Evolutionary conservation across 2,797 vertebrate genomes (phyloP), one percentile per base, ranked within the genome.

Genomic region (Mycteria americana): DNA sequence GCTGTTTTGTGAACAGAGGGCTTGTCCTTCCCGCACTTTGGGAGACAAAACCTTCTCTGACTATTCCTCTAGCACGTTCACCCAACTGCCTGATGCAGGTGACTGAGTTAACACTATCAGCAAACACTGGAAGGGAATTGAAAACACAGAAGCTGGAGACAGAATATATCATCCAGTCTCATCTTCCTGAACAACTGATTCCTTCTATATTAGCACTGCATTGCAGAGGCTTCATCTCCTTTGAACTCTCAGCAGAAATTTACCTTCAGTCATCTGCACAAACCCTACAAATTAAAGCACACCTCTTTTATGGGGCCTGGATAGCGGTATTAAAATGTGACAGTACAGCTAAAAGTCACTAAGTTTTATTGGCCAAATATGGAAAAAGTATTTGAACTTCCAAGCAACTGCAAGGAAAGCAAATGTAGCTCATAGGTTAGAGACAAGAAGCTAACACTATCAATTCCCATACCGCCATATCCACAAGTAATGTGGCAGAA

Each of bases 221-320:
- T 45, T 95, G 93, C 96, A 97, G 91, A 94, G 69, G 62, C 79
- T 94, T 91, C 79, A 22, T 14, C 21, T 56, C 57, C 62, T 85
- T 69, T 39, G 59, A 92, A 78, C 53, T 75, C 59, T 39, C 73
- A 78, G 75, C 13, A 54, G 81, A 83, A 79, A 85, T 89, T 88
- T 80, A 91, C 74, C 77, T 95, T 92, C 77, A 73, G 51, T 45
- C 88, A 84, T 33, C 88, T 62, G 74, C 70, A 73, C 31, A 94
- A 89, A 53, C 46, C 37, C 45, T 56, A 81, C 9, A 60, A 89
- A 80, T 70, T 57, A 65, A 91, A 78, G 57, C n/a, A 75, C 62
- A 84, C 7, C 23, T 41, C 23, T 67, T 80, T 85, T 57, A 59
- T 64, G 30, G 18, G 84, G 50, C 51, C 82, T 63, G 37, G 23